Percentiles rank a stretch among this genome's conserved stretches.
These are phyloP conservation scores for Gerris lacustris DNA, from an alignment of 2,888 invertebrate genomes.

Conservation along the genomic window DNA sequence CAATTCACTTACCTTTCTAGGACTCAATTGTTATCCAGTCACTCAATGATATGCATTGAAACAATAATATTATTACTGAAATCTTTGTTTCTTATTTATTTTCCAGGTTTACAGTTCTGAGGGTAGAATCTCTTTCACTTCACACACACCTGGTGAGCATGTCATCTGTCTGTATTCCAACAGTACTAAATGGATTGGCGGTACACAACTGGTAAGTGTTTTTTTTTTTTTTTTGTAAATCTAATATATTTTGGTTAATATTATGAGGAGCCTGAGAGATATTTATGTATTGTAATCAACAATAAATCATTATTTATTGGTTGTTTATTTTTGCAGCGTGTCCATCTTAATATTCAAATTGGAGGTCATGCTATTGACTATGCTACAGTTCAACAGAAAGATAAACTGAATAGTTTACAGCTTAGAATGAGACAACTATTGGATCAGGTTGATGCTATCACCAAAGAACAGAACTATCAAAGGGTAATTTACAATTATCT, in stretches of 20 bases:
- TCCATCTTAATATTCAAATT: constrained; percentile 96
- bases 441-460: constrained; percentile 97
- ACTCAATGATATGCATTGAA: too few species aligned
- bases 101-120: constrained; percentile 65
- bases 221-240: neutral
- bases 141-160: constrained; percentile 94
- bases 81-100: neutral
- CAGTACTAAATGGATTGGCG: constrained; percentile 95
- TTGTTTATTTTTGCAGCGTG: constrained; percentile 42
- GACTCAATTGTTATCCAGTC: too few species aligned
- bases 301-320: too few species aligned
- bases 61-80: too few species aligned
- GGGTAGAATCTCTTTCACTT: constrained; percentile 92
- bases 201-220: constrained; percentile 67
- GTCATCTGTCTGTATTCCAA: constrained; percentile 97
- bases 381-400: constrained; percentile 91
- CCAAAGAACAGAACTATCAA: constrained; percentile 99
- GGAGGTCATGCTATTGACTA: constrained; percentile 98
- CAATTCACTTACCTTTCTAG: too few species aligned
- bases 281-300: too few species aligned
- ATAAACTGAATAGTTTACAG: constrained; percentile 90
- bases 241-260: too few species aligned
- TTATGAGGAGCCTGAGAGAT: too few species aligned
- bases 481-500: constrained; percentile 47
- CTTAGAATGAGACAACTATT: constrained; percentile 85